phyloP scores from a whole-genome alignment of 2,113 vertebrate species.

The Chaenogobius annularis region DNA sequence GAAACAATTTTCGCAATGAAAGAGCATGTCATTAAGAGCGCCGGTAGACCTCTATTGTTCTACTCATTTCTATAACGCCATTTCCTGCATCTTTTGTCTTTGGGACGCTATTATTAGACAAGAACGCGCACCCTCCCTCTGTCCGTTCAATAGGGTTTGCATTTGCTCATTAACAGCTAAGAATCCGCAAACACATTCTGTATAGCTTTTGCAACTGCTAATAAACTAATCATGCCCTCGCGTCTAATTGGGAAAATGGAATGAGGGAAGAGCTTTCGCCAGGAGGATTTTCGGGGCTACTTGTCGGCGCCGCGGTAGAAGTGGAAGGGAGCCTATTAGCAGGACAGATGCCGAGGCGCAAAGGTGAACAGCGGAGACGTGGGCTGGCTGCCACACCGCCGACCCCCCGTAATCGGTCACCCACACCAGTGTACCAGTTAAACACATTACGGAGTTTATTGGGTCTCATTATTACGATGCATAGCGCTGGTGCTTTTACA shows the following conservation, averaged over 20 bases:
- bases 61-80: constrained; percentile 72
- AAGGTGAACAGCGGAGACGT: constrained; percentile 72
- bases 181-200: constrained; percentile 80
- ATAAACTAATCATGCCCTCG: constrained; percentile 81
- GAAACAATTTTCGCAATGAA: constrained; percentile 84
- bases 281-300: constrained; percentile 55
- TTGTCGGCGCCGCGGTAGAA: constrained; percentile 43
- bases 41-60: constrained; percentile 76
- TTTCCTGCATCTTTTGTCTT: constrained; percentile 86
- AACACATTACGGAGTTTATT: constrained; percentile 76
- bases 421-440: constrained; percentile 73
- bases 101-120: constrained; percentile 79
- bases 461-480: constrained; percentile 66
- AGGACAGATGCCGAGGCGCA: constrained; percentile 74
- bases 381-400: constrained; percentile 51
- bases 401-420: constrained; percentile 69
- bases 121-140: constrained; percentile 56
- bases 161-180: constrained; percentile 83
- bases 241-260: constrained; percentile 78
- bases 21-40: constrained; percentile 79
- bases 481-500: constrained; percentile 36
- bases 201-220: constrained; percentile 75
- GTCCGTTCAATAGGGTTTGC: constrained; percentile 78
- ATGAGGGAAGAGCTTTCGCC: constrained; percentile 61
- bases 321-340: constrained; percentile 68